Percentiles rank a stretch among this genome's conserved stretches.
These are phyloP conservation scores for Chloroceryle aenea DNA, from an alignment of 2,113 vertebrate species.

Conservation along the genomic window DNA sequence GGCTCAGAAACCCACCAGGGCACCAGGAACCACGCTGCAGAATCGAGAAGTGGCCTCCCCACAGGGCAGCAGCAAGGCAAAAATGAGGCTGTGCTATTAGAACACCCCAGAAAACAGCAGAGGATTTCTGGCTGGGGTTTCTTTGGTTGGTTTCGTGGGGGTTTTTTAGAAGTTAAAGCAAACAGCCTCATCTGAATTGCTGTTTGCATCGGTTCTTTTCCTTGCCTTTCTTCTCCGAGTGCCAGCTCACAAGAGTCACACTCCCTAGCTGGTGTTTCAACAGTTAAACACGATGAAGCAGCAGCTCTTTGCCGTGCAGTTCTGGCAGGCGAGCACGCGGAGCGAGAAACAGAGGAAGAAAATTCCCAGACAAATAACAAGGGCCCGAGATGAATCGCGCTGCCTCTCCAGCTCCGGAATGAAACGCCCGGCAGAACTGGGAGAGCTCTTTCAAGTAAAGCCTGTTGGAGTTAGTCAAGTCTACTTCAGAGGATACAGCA, in stretches of 20 bases:
- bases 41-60: neutral
- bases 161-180: neutral
- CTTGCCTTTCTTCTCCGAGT: slow-evolving; percentile 42
- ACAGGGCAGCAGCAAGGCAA: neutral
- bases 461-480: neutral
- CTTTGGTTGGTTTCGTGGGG: too few relatives aligned
- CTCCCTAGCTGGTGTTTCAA: neutral
- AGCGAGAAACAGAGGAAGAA: neutral
- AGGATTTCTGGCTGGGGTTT: too few relatives aligned
- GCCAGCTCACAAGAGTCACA: slow-evolving; percentile 43
- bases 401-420: neutral
- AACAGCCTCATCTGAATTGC: neutral
- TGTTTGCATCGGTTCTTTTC: slow-evolving; percentile 14
- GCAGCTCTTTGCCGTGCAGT: neutral
- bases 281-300: slow-evolving; percentile 52
- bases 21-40: neutral
- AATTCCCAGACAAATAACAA: neutral
- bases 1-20: neutral
- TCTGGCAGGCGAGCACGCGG: neutral
- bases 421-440: neutral
- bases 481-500: neutral
- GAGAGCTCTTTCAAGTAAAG: neutral
- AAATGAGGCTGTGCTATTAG: neutral
- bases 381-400: neutral
- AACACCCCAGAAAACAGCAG: neutral